Evolutionary conservation across 2,888 invertebrate genomes (phyloP), one percentile per base, ranked within the genome.

Genomic region (Erannis defoliaria): DNA sequence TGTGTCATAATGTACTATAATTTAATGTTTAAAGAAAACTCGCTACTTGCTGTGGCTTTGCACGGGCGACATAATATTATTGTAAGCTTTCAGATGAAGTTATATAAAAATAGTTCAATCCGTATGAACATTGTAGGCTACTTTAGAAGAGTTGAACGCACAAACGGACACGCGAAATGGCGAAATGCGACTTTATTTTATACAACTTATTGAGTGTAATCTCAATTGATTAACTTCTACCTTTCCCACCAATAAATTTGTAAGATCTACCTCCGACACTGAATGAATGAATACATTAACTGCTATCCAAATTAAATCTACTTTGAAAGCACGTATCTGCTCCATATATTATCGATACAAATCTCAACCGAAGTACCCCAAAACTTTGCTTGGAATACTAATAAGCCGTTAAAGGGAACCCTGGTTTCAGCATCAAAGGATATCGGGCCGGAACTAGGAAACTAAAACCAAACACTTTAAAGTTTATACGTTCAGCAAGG

Each of bases 321-420:
- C 63, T 64, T 59, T 64, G 60, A 56, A 66, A 73, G 76, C 82
- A 87, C 85, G 83, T 84, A 81, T 73, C 70, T 70, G 70, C 71
- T 76, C 77, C 79, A 82, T 81, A 81, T 80, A 84, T 82, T 79
- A 80, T 71, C 82, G 85, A 88, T 88, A 86, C 82, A 84, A 86
- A 88, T 88, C 86, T 83, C 78, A 82, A 75, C 78, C 77, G 74
- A 75, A 81, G 80, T 77, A 75, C 82, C 82, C 78, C 73, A 75
- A 84, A 88, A 87, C 76, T 89, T 89, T 85, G 85, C 81, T 80
- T 78, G 73, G 88, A 85, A 89, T 90, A 86, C 87, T 87, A 89
- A 89, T 88, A 86, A 85, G 83, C 77, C 72, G 69, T 72, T 76
- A 75, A 68, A 76, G 77, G 79, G 79, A 74, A 70, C 70, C 50